Base-by-base conservation (phyloP, 2,113 vertebrate genomes). In the Embiotoca jacksoni region DNA sequence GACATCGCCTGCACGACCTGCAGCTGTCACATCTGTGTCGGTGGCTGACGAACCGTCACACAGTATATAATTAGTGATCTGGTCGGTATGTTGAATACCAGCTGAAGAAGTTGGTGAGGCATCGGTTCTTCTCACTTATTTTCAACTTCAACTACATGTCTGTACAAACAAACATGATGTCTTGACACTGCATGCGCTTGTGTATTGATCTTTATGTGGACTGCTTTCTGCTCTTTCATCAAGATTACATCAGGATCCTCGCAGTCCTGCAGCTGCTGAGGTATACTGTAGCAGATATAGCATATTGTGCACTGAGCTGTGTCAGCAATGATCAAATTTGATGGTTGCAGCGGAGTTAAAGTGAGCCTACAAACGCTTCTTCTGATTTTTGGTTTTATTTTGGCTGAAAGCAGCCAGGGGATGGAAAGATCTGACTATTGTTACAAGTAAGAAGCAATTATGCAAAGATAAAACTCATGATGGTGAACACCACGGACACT, bases 191-290 rank as follows among this genome's bases (percentile, higher is more conserved):
- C 53, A 53, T 53, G 31, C 5, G 1, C 60, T 58, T 33, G 54
- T 49, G 39, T 84, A 86, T 88, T 59, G 80, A 88, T 85, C 78
- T 35, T 55, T 46, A 39, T 70, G 66, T 72, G 60, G 78, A 81
- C 56, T 37, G 56, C 62, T 84, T 78, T 76, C 84, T 81, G 64
- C 68, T 77, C 74, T 88, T 87, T 85, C 80, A 87, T 79, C 80
- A 79, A 81, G 59, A 79, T 88, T 87, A 72, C 80, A 83, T 87
- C 82, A 87, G 79, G 64, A 67, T 68, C 50, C 16, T 68, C 16
- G 41, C 63, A 57, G 72, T 37, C 37, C 36, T 55, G 60, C 56
- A 47, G 64, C 52, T 50, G 57, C 70, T 31, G 23, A 55, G 49
- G 49, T 70, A 11, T 58, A 44, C 77, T 39, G 47, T 41, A 46